Percentiles rank a stretch among this genome's conserved stretches.
Conservation (phyloP, 2,888 invertebrate genomes). For the Plebejus argus region DNA sequence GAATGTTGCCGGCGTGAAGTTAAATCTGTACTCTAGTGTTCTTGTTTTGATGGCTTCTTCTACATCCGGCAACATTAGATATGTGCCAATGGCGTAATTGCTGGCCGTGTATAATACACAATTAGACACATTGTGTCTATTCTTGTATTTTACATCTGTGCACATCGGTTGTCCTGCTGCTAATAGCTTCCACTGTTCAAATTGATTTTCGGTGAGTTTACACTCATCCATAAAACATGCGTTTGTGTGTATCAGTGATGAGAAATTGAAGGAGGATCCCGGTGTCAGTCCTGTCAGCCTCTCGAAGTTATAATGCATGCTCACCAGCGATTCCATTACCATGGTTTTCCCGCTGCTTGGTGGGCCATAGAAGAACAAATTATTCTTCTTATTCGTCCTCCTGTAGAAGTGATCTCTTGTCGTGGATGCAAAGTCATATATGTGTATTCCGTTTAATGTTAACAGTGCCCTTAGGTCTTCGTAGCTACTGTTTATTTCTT, state of each 20-base stretch:
- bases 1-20: too few species aligned
- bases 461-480: background rate
- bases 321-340: constrained; percentile 45
- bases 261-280: constrained; percentile 45
- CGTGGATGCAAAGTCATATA: constrained; percentile 28
- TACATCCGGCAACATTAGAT: background rate
- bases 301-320: constrained; percentile 43
- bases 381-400: constrained; percentile 38
- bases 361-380: constrained; percentile 42
- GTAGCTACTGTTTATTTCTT: background rate
- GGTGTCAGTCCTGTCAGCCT: constrained; percentile 46
- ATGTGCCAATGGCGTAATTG: constrained; percentile 30
- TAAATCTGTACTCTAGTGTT: too few species aligned
- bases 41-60: too few species aligned
- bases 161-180: constrained; percentile 45
- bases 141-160: constrained; percentile 43
- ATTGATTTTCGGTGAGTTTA: constrained; percentile 50
- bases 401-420: constrained; percentile 37
- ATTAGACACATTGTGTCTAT: constrained; percentile 23
- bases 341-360: constrained; percentile 45
- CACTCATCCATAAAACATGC: constrained; percentile 51
- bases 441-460: constrained; percentile 23
- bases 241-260: constrained; percentile 43
- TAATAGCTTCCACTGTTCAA: constrained; percentile 51
- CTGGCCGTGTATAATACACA: constrained; percentile 32